These are phyloP conservation scores for Chrysolina americana DNA, from an alignment of 2,888 invertebrate species.

Conservation along the genomic window DNA sequence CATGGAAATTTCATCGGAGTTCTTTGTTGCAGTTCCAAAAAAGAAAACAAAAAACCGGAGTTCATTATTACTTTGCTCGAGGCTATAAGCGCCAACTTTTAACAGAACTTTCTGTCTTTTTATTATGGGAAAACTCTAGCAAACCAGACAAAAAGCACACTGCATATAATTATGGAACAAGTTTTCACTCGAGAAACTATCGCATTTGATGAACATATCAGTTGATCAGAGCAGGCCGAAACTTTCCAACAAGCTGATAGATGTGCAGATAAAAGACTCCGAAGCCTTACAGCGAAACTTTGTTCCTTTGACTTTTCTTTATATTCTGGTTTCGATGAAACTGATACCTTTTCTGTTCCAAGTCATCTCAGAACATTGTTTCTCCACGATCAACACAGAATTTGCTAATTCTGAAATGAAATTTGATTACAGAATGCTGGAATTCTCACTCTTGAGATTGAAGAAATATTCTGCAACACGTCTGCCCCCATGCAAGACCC, in stretches of 20 bases:
- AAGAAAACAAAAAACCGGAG: slow-evolving; percentile 7
- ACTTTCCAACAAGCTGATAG: neutral
- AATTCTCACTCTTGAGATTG: no score
- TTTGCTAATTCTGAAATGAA: no score
- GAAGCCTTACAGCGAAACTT: no score
- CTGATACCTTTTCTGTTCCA: no score
- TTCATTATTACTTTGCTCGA: slow-evolving; percentile 7
- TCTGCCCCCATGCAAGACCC: no score
- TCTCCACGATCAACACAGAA: no score
- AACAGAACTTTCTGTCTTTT: slow-evolving; percentile 14
- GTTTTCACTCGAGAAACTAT: slow-evolving; percentile 14
- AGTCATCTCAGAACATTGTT: no score
- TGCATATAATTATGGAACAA: slow-evolving; percentile 5
- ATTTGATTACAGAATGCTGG: no score
- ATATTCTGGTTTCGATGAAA: no score
- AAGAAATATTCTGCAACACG: no score
- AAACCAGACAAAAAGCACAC: slow-evolving; percentile 6
- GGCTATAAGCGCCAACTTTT: slow-evolving; percentile 12
- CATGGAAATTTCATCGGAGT: slow-evolving; percentile 3
- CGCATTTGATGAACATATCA: neutral
- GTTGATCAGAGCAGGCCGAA: neutral
- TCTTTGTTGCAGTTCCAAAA: slow-evolving; percentile 5
- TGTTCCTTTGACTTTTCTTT: no score
- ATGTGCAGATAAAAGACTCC: no score
- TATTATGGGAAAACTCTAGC: slow-evolving; percentile 15